Evolutionary conservation across 2,797 vertebrate species (phyloP).

Genomic region (Notolabrus celidotus): DNA sequence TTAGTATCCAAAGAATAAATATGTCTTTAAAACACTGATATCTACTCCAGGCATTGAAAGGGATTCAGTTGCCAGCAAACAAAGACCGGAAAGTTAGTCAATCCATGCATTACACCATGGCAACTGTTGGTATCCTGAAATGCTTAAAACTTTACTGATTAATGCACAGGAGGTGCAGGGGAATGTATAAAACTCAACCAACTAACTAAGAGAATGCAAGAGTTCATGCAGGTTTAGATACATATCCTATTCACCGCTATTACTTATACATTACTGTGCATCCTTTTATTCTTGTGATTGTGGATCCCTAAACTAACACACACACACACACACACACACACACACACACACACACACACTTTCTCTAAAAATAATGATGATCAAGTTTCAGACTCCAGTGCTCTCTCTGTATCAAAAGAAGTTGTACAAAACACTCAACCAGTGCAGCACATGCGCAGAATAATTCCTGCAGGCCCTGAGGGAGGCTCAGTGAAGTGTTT

Average conservation of each 20-base stretch:
- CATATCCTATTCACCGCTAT: too few relatives aligned
- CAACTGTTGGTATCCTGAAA: not conserved
- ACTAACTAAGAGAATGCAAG: not conserved
- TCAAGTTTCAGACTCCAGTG: conserved; percentile 3
- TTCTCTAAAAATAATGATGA: not conserved
- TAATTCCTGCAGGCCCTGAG: conserved; percentile 6
- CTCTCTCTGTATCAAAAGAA: conserved; percentile 10
- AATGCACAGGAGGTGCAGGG: not conserved
- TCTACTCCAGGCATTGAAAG: not conserved
- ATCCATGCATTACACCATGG: too few relatives aligned
- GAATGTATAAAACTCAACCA: not conserved
- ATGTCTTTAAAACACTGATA: not conserved
- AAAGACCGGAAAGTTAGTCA: not conserved
- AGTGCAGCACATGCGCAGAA: conserved; percentile 13
- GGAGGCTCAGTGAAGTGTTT: conserved; percentile 20
- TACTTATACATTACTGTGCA: too few relatives aligned
- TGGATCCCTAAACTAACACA: too few relatives aligned
- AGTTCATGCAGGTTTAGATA: too few relatives aligned
- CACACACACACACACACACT: too few relatives aligned
- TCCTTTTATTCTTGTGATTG: too few relatives aligned
- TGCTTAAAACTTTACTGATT: not conserved
- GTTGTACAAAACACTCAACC: not conserved
- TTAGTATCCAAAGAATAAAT: not conserved
- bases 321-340: too few relatives aligned
- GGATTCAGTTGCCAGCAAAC: not conserved